These are phyloP conservation scores for Drosophila ironensis DNA, from an alignment of 1,140 invertebrate genomes.

Conservation along the genomic window DNA sequence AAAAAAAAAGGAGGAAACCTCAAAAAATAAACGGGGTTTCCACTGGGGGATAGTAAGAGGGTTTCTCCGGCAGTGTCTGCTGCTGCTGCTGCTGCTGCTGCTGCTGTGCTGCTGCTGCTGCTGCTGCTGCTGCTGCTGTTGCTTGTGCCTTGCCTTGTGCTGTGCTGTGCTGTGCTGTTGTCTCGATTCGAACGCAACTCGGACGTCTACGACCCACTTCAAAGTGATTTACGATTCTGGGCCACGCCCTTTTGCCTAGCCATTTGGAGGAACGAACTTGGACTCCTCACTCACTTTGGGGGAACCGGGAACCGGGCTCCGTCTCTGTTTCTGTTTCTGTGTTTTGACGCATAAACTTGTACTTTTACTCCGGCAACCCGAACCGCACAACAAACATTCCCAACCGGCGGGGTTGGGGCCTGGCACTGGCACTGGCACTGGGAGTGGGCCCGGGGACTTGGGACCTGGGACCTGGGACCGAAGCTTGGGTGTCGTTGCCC, in stretches of 20 bases:
- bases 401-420: conserved; percentile 38
- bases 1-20: background rate
- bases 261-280: conserved; percentile 72
- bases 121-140: conserved; percentile 16
- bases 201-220: conserved; percentile 81
- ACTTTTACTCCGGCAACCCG: conserved; percentile 55
- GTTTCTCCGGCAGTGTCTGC: background rate
- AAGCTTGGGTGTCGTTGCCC: conserved; percentile 11
- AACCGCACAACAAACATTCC: conserved; percentile 37
- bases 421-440: background rate
- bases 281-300: too few relatives aligned
- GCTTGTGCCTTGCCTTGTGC: background rate
- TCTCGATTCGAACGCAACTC: conserved; percentile 64
- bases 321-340: conserved; percentile 39
- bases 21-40: background rate
- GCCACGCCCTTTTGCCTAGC: conserved; percentile 80
- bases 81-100: background rate
- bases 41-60: background rate
- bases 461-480: background rate
- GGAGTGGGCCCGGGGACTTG: conserved; percentile 38
- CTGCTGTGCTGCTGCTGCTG: too few relatives aligned
- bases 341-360: conserved; percentile 62
- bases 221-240: conserved; percentile 81
- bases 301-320: too few relatives aligned
- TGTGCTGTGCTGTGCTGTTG: conserved; percentile 40